Conservation (phyloP, 2,113 vertebrate genomes). For the Dolichallabes microphthalmus region DNA sequence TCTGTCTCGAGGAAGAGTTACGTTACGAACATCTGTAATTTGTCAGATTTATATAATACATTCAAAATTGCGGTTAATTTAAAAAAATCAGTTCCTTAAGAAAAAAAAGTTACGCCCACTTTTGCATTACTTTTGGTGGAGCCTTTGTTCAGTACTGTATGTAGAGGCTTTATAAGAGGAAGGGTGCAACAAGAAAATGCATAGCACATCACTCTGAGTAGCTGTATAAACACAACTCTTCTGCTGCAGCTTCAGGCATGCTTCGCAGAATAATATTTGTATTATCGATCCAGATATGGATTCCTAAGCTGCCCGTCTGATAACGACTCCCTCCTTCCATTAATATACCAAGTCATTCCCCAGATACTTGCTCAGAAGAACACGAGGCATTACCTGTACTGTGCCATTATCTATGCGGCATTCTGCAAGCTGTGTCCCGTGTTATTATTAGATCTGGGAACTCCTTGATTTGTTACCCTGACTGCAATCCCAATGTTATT, state of each 20-base stretch:
- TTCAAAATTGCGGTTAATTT: too few species aligned
- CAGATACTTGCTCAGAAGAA: slow-evolving; percentile 25
- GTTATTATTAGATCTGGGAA: background rate
- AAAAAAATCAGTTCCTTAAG: too few species aligned
- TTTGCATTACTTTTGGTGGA: too few species aligned
- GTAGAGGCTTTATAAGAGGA: slow-evolving; percentile 6
- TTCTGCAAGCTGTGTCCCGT: background rate
- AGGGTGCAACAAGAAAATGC: background rate
- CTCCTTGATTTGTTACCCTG: background rate
- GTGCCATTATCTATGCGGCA: background rate
- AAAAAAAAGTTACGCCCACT: too few species aligned
- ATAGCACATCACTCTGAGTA: background rate
- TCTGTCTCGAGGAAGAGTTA: too few species aligned
- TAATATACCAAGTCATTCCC: slow-evolving; percentile 6
- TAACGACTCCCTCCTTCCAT: slow-evolving; percentile 27
- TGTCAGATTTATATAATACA: too few species aligned
- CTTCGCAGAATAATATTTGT: background rate
- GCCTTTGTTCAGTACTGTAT: too few species aligned
- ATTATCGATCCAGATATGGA: slow-evolving; percentile 29
- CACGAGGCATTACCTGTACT: slow-evolving; percentile 1
- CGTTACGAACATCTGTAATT: too few species aligned
- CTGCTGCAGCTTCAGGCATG: slow-evolving; percentile 5
- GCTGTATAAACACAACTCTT: slow-evolving; percentile 38
- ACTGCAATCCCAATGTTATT: background rate
- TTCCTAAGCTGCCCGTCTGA: slow-evolving; percentile 33